Percentiles rank a stretch among this genome's conserved stretches.
Conservation (phyloP, 2,797 vertebrate genomes). For the Hylomyscus alleni region DNA sequence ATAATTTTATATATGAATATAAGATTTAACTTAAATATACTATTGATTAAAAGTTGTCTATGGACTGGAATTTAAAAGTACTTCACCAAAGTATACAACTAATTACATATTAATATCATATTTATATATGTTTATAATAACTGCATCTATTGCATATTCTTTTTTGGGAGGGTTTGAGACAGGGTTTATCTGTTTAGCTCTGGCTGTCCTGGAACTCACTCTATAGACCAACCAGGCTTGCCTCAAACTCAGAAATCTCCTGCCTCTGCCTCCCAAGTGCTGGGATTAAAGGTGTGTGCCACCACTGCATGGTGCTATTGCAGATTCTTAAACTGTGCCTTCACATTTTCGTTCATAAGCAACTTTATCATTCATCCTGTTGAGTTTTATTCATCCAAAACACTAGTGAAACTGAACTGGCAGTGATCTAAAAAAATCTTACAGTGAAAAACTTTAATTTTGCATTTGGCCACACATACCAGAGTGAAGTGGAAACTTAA, state of each 20-base stretch:
- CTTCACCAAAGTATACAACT: not conserved
- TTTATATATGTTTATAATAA: not conserved
- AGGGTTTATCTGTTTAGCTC: too few species aligned
- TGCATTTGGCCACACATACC: not conserved
- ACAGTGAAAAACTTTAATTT: not conserved
- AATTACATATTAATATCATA: not conserved
- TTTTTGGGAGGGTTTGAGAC: too few species aligned
- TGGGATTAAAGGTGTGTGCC: too few species aligned
- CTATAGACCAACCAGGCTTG: too few species aligned
- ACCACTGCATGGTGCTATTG: not conserved
- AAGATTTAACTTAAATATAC: not conserved
- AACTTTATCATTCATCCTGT: not conserved
- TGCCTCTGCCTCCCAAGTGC: too few species aligned
- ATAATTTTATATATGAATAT: not conserved
- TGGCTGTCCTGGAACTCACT: too few species aligned
- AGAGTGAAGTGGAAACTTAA: not conserved
- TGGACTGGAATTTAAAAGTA: not conserved
- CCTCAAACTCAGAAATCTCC: too few species aligned
- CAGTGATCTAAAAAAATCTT: not conserved
- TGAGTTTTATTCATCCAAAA: not conserved
- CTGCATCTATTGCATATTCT: not conserved
- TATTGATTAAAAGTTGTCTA: slow-evolving; percentile 25
- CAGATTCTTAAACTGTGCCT: slow-evolving; percentile 12
- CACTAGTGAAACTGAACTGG: not conserved
- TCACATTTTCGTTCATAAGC: not conserved